Percentiles rank a stretch among this genome's conserved stretches.
phyloP scores from a whole-genome alignment of 1,140 invertebrate genomes.

The Rhopalosiphum maidis region DNA sequence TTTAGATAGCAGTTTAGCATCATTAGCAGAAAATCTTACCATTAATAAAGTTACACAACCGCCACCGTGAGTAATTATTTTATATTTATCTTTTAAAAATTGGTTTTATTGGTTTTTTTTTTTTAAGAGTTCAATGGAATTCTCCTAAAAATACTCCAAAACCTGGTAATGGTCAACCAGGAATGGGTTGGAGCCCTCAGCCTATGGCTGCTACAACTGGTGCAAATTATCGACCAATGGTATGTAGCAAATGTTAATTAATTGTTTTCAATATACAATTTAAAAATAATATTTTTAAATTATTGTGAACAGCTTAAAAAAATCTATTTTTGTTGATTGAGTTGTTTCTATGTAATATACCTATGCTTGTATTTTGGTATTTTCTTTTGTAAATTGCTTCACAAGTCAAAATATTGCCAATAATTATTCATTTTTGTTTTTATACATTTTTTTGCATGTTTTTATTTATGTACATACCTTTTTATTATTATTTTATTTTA shows the following conservation, averaged over 20 bases:
- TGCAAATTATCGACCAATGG: constrained; percentile 84
- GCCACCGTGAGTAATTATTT: constrained; percentile 70
- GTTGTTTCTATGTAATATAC: background rate
- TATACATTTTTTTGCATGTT: constrained; percentile 46
- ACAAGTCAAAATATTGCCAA: background rate
- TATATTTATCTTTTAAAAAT: background rate
- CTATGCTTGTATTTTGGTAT: constrained; percentile 22
- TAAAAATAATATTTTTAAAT: background rate
- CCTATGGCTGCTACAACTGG: constrained; percentile 86
- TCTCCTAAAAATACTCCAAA: constrained; percentile 84
- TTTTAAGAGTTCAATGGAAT: constrained; percentile 80
- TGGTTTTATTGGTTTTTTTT: background rate
- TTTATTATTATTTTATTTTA: constrained; percentile 33
- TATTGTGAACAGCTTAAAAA: background rate
- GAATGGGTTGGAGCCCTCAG: constrained; percentile 77
- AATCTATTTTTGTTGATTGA: background rate
- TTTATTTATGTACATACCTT: constrained; percentile 28
- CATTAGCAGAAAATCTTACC: constrained; percentile 87
- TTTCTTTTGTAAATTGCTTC: constrained; percentile 29
- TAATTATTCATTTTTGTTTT: background rate
- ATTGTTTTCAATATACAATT: background rate
- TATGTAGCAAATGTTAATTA: constrained; percentile 36
- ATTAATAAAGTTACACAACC: constrained; percentile 83
- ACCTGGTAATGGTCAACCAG: constrained; percentile 68
- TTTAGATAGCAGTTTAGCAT: constrained; percentile 88